A percentile compares a stretch with the other conserved stretches of the same genome.
Evolutionary conservation across 2,113 vertebrate genomes (phyloP).

Genomic region (Ascaphus truei): DNA sequence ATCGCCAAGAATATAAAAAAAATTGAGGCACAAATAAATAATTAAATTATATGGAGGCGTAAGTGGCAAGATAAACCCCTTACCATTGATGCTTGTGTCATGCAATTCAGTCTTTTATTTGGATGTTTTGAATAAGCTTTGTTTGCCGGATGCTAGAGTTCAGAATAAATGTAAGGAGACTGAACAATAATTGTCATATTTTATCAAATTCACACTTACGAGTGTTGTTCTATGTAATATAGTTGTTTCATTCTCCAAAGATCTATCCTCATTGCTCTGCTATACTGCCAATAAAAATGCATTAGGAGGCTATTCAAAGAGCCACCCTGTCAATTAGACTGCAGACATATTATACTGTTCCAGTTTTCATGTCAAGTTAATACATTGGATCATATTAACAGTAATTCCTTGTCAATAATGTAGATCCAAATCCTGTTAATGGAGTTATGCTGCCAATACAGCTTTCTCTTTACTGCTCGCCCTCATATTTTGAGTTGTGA

Average conservation of each 20-base stretch:
- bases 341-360: conserved; percentile 51
- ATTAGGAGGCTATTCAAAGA: conserved; percentile 59
- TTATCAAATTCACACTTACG: background rate
- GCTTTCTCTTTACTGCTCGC: conserved; percentile 61
- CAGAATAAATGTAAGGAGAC: no score
- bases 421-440: conserved; percentile 67
- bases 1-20: no score
- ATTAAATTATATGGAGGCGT: no score
- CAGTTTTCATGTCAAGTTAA: conserved; percentile 63
- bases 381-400: conserved; percentile 67
- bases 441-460: conserved; percentile 59
- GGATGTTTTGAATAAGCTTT: no score
- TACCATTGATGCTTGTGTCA: no score
- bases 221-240: conserved; percentile 31
- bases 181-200: background rate
- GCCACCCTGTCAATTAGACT: conserved; percentile 59
- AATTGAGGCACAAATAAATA: no score
- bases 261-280: conserved; percentile 44
- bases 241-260: conserved; percentile 48
- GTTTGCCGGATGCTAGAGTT: no score
- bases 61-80: no score
- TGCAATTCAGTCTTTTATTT: no score
- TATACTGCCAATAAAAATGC: conserved; percentile 61
- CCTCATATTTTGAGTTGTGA: conserved; percentile 55
- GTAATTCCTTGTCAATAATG: conserved; percentile 61